These are phyloP conservation scores for Scomber colias DNA, from an alignment of 2,113 vertebrate genomes.

Conservation along the genomic window DNA sequence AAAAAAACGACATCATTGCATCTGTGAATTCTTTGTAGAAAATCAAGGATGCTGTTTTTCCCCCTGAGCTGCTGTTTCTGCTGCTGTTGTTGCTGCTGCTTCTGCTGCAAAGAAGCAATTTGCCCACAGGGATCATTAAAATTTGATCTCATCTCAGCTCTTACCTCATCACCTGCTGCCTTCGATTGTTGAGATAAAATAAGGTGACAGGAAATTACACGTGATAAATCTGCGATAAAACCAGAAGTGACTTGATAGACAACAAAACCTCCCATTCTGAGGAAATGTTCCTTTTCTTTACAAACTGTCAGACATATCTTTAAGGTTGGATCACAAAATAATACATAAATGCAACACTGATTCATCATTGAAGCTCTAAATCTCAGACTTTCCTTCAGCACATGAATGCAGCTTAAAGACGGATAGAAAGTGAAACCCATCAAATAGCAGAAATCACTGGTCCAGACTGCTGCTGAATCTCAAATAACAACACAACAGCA, in stretches of 20 bases:
- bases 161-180: constrained; percentile 59
- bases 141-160: constrained; percentile 66
- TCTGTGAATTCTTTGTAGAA: background rate
- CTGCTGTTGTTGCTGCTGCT: constrained; percentile 9
- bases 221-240: constrained; percentile 10
- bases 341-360: background rate
- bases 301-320: background rate
- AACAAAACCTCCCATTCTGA: background rate
- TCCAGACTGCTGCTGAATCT: too few species aligned
- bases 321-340: background rate
- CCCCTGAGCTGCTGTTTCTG: constrained; percentile 17
- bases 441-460: too few species aligned
- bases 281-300: background rate
- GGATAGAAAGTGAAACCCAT: too few species aligned
- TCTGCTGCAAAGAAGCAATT: constrained; percentile 45
- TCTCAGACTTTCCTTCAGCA: background rate
- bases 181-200: constrained; percentile 30
- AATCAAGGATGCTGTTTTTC: constrained; percentile 11
- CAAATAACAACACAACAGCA: too few species aligned
- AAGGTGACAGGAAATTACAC: constrained; percentile 31
- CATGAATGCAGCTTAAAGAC: too few species aligned
- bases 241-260: background rate
- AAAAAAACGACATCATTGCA: background rate
- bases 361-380: background rate
- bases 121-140: constrained; percentile 69